These are phyloP conservation scores for Mya arenaria DNA, from an alignment of 1,140 invertebrate species.

Conservation along the genomic window DNA sequence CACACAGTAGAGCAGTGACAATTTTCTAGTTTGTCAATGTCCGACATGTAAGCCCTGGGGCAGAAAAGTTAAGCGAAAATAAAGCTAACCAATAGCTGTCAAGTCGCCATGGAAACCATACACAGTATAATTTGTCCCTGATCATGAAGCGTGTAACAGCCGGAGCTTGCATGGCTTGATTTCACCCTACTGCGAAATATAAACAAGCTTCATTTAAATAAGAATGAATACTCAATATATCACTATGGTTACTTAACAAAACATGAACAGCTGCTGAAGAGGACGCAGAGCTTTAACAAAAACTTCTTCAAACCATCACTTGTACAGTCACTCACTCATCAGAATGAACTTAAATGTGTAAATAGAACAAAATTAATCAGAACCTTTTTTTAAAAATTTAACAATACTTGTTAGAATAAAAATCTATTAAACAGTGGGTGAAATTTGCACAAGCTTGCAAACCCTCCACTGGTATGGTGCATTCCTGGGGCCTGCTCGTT, in stretches of 20 bases:
- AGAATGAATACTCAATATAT: slow-evolving; percentile 30
- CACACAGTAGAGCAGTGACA: too few relatives aligned
- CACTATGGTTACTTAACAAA: slow-evolving; percentile 31
- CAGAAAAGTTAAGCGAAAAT: slow-evolving; percentile 31
- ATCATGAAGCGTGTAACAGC: slow-evolving; percentile 46
- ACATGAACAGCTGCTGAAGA: slow-evolving; percentile 38
- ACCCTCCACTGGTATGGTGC: too few relatives aligned
- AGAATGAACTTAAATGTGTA: too few relatives aligned
- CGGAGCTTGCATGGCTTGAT: slow-evolving; percentile 15
- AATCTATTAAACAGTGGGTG: too few relatives aligned
- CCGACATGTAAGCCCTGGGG: not conserved
- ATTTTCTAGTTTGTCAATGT: too few relatives aligned
- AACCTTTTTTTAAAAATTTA: too few relatives aligned
- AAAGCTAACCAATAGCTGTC: slow-evolving; percentile 53
- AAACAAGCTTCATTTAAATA: slow-evolving; percentile 31
- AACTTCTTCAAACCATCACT: slow-evolving; percentile 24
- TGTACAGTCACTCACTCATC: not conserved
- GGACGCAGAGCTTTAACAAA: slow-evolving; percentile 10
- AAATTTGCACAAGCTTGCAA: too few relatives aligned
- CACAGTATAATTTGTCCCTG: slow-evolving; percentile 47
- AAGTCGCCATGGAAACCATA: slow-evolving; percentile 41
- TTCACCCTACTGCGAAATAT: slow-evolving; percentile 1
- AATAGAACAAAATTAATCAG: too few relatives aligned
- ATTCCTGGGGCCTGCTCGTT: too few relatives aligned
- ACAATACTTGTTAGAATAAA: too few relatives aligned